Percentiles rank a stretch among this genome's conserved stretches.
Evolutionary conservation across 2,888 invertebrate species (phyloP).

Genomic region (Phlogophora meticulosa): DNA sequence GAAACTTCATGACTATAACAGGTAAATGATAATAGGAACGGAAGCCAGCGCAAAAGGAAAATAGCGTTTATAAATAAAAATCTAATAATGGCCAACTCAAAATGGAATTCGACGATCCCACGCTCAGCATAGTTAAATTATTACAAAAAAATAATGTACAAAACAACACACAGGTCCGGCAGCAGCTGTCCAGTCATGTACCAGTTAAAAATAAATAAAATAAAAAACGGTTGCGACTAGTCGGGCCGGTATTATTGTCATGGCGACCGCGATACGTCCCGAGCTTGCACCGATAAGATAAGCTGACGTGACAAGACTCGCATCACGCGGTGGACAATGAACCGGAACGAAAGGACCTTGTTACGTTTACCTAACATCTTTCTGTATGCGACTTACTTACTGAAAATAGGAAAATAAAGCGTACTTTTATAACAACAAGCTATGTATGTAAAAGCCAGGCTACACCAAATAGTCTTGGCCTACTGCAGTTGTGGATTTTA

Average conservation of each 20-base stretch:
- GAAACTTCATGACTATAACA: too few relatives aligned
- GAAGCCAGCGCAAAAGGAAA: not conserved
- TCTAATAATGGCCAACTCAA: not conserved
- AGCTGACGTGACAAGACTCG: conserved; percentile 20
- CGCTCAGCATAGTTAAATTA: conserved; percentile 8
- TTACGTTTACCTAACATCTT: conserved; percentile 13
- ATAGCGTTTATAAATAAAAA: not conserved
- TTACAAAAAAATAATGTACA: conserved; percentile 17
- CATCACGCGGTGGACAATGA: conserved; percentile 69
- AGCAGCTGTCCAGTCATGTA: conserved; percentile 18
- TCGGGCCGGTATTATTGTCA: conserved; percentile 36
- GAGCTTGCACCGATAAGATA: conserved; percentile 62
- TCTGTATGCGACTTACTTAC: not conserved
- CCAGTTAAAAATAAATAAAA: conserved; percentile 24
- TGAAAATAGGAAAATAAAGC: not conserved
- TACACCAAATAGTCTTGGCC: not conserved
- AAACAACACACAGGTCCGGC: conserved; percentile 11
- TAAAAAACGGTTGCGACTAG: conserved; percentile 18
- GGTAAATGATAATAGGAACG: too few relatives aligned
- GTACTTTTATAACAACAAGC: not conserved
- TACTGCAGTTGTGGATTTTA: not conserved
- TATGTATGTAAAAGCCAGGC: too few relatives aligned
- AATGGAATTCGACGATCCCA: conserved; percentile 17
- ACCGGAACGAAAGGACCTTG: conserved; percentile 68
- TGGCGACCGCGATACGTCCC: conserved; percentile 21